Conservation (phyloP, 2,797 vertebrate species). For the Xenentodon cancila region DNA sequence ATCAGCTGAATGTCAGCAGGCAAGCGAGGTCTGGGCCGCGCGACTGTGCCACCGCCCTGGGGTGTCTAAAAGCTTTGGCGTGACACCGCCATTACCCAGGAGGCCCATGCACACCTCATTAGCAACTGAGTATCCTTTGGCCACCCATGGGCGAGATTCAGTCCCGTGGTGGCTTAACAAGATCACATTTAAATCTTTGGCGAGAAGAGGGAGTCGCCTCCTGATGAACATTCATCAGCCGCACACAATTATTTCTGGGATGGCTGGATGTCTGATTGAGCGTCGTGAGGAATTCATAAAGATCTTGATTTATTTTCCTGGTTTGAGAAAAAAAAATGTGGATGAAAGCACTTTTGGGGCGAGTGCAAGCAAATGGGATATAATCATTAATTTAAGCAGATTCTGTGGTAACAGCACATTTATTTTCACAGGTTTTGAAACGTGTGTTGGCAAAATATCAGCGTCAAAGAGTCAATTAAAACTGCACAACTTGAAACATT, state of each 20-base stretch:
- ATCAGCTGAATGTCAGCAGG: conserved; percentile 53
- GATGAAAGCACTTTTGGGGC: conserved; percentile 1
- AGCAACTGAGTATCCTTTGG: conserved; percentile 70
- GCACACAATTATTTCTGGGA: conserved; percentile 63
- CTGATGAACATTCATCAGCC: conserved; percentile 65
- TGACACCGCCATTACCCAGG: conserved; percentile 70
- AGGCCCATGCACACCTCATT: conserved; percentile 76
- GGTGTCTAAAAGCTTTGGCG: conserved; percentile 65
- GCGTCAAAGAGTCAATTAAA: too few species aligned
- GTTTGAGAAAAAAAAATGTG: conserved; percentile 2
- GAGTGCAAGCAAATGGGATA: not conserved
- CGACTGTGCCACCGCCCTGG: conserved; percentile 51
- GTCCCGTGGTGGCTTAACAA: conserved; percentile 70
- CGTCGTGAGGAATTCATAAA: conserved; percentile 24
- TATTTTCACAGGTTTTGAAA: too few species aligned
- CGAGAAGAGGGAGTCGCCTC: conserved; percentile 40
- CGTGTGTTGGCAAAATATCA: too few species aligned
- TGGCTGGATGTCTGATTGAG: conserved; percentile 49
- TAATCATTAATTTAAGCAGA: too few species aligned
- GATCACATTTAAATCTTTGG: conserved; percentile 69
- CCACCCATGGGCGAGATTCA: conserved; percentile 70
- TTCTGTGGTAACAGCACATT: too few species aligned
- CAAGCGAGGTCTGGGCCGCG: conserved; percentile 39
- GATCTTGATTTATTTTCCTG: conserved; percentile 21
- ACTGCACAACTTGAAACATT: too few species aligned